These are phyloP conservation scores for Heliconius cydno DNA, from an alignment of 2,888 invertebrate genomes.

Conservation along the genomic window DNA sequence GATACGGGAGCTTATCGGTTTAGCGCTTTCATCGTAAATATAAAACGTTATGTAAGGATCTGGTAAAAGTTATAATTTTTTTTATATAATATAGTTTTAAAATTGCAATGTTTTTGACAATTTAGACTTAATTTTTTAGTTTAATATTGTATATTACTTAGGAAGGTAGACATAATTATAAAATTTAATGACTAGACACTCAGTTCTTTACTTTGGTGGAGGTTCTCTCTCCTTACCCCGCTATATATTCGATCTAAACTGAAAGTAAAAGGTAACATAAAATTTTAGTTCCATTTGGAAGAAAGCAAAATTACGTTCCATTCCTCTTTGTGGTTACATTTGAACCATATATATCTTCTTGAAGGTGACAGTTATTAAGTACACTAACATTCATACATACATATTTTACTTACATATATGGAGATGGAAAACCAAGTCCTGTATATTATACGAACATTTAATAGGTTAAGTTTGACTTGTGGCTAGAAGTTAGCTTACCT, in stretches of 20 bases:
- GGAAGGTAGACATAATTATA: too few relatives aligned
- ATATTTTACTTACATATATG: background rate
- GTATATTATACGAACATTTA: background rate
- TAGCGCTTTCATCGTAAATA: background rate
- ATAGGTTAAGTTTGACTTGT: background rate
- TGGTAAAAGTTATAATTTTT: background rate
- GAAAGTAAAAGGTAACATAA: too few relatives aligned
- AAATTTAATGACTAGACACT: too few relatives aligned
- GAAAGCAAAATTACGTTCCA: background rate
- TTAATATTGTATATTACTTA: too few relatives aligned
- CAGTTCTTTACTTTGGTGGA: too few relatives aligned
- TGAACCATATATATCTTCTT: background rate
- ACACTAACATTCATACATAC: background rate
- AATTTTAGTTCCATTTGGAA: background rate
- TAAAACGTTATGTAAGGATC: background rate
- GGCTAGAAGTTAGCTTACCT: conserved; percentile 8
- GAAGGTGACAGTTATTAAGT: background rate
- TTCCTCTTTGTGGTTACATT: background rate
- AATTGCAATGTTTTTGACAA: too few relatives aligned
- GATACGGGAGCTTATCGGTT: background rate
- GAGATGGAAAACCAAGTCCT: background rate
- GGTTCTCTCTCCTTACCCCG: too few relatives aligned
- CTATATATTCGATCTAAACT: too few relatives aligned
- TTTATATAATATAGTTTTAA: too few relatives aligned
- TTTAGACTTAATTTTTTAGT: too few relatives aligned